Conservation (phyloP, 2,797 vertebrate genomes). For the Xenopus petersii region DNA sequence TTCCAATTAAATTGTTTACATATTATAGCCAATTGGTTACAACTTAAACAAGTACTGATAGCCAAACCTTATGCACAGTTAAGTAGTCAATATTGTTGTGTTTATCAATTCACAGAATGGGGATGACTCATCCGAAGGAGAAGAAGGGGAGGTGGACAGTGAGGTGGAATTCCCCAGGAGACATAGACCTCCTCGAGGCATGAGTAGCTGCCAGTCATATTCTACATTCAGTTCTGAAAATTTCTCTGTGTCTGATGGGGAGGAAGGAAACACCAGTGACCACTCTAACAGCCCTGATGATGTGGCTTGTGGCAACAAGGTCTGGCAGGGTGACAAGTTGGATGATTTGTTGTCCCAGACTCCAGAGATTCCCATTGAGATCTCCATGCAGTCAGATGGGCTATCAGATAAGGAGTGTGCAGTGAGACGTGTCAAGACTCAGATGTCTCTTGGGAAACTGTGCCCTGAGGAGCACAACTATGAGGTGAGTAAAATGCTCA, state of each 20-base stretch:
- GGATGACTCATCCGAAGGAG: constrained; percentile 96
- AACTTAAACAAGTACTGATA: no score
- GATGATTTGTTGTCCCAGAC: constrained; percentile 93
- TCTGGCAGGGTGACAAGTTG: constrained; percentile 72
- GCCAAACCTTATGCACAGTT: no score
- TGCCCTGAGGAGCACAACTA: constrained; percentile 90
- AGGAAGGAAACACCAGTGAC: constrained; percentile 98
- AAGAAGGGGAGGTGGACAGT: constrained; percentile 97
- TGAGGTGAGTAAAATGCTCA: constrained; percentile 71
- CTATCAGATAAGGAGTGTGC: constrained; percentile 97
- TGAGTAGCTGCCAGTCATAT: constrained; percentile 95
- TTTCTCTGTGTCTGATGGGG: constrained; percentile 92
- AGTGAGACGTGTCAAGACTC: constrained; percentile 93
- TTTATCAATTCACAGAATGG: constrained; percentile 69
- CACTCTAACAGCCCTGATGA: constrained; percentile 90
- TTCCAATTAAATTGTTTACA: no score
- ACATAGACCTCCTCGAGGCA: constrained; percentile 92
- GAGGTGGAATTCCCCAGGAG: constrained; percentile 98
- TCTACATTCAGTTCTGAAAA: constrained; percentile 98
- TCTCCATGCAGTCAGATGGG: constrained; percentile 94
- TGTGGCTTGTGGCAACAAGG: constrained; percentile 77
- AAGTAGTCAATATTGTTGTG: no score
- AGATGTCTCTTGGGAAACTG: constrained; percentile 96
- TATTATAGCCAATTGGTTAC: no score
- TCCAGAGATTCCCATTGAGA: constrained; percentile 95